phyloP scores from a whole-genome alignment of 2,888 invertebrate species.

The Polylopha cassiicola region DNA sequence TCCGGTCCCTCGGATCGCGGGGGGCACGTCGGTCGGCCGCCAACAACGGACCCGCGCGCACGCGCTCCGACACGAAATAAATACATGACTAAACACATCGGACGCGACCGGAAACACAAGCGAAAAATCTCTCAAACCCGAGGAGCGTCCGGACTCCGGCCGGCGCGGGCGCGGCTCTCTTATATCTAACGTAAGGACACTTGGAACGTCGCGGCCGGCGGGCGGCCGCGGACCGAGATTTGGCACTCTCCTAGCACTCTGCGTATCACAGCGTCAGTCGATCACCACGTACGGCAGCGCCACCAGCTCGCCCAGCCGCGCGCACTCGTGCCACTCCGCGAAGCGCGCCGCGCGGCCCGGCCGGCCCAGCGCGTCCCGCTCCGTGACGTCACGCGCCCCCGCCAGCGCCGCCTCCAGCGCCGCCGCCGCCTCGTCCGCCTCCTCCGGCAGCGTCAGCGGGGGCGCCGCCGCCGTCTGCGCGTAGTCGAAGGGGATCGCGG shows the following conservation, averaged over 20 bases:
- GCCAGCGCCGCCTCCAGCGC: slow-evolving; percentile 30
- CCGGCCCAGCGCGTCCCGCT: slow-evolving; percentile 44
- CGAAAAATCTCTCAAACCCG: slow-evolving; percentile 28
- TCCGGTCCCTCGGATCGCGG: slow-evolving; percentile 14
- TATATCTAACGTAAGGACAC: slow-evolving; percentile 69
- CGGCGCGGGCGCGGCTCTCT: slow-evolving; percentile 25
- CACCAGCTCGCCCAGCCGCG: slow-evolving; percentile 88
- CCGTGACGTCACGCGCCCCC: slow-evolving; percentile 20
- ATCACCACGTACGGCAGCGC: slow-evolving; percentile 98
- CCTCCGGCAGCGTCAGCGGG: slow-evolving; percentile 35
- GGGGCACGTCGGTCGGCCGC: slow-evolving; percentile 5
- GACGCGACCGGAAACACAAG: slow-evolving; percentile 33
- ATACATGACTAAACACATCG: slow-evolving; percentile 45
- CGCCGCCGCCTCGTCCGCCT: slow-evolving; percentile 16
- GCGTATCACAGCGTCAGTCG: slow-evolving; percentile 79
- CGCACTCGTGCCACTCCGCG: slow-evolving; percentile 94
- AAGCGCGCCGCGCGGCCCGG: slow-evolving; percentile 74
- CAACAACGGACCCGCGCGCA: slow-evolving; percentile 6
- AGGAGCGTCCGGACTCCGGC: slow-evolving; percentile 12
- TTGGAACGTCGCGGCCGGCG: slow-evolving; percentile 47
- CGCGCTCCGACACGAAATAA: slow-evolving; percentile 38
- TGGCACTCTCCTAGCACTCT: slow-evolving; percentile 27
- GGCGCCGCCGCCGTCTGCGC: slow-evolving; percentile 44
- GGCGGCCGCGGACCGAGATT: slow-evolving; percentile 34
- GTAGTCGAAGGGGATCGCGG: slow-evolving; percentile 45